phyloP scores from a whole-genome alignment of 2,113 vertebrate genomes.

The Tonatia bakeri region DNA sequence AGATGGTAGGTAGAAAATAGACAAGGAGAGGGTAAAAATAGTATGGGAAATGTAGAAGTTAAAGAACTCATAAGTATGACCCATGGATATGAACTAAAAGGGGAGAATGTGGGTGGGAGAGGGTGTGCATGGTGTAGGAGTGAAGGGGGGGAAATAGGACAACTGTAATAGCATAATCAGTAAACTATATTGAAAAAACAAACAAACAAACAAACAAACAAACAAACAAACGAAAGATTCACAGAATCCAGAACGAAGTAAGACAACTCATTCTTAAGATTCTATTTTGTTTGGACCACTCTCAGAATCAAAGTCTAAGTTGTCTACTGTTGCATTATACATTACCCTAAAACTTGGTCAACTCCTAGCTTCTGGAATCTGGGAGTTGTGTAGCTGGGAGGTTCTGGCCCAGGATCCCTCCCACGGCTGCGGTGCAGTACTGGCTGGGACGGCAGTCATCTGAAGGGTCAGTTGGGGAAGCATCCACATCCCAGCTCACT shows the following conservation, averaged over 20 bases:
- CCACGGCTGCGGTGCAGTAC: background rate
- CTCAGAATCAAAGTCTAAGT: background rate
- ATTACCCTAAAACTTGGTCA: background rate
- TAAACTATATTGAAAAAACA: no score
- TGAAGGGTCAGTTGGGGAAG: background rate
- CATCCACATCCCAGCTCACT: background rate
- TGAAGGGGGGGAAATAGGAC: no score
- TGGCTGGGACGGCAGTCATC: background rate
- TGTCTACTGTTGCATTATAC: no score
- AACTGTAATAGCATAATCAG: no score
- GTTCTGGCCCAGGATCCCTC: background rate
- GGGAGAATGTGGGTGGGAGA: no score
- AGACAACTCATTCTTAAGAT: background rate
- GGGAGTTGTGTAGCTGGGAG: background rate
- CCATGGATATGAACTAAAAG: no score
- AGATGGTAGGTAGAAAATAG: no score
- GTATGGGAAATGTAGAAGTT: no score
- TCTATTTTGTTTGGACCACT: background rate
- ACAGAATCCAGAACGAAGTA: background rate
- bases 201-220: no score
- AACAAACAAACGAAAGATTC: background rate
- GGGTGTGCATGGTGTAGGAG: no score
- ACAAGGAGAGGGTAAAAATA: no score
- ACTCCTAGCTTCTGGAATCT: background rate
- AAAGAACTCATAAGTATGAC: no score